Evolutionary conservation across 2,888 invertebrate genomes (phyloP).

Genomic region (Tupiocoris notatus): DNA sequence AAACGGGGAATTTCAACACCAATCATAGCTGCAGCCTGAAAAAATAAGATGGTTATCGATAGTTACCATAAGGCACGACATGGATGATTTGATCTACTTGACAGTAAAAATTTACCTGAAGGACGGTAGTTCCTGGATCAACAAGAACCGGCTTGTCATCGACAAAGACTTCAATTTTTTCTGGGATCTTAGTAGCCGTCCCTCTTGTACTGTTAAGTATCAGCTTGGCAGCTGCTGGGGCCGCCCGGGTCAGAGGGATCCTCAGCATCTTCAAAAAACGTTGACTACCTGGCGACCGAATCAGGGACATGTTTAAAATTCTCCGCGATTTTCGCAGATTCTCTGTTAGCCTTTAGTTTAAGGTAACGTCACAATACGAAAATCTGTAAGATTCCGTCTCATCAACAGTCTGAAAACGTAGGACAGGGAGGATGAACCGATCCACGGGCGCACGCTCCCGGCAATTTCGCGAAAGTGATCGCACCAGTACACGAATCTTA

Average conservation of each 20-base stretch:
- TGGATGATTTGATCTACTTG: neutral
- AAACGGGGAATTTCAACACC: constrained; percentile 99
- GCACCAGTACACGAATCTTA: too few relatives aligned
- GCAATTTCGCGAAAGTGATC: too few relatives aligned
- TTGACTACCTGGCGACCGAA: constrained; percentile 1
- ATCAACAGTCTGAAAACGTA: too few relatives aligned
- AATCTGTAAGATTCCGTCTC: too few relatives aligned
- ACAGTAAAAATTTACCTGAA: constrained; percentile 70
- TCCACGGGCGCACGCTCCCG: too few relatives aligned
- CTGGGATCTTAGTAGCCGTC: constrained; percentile 57
- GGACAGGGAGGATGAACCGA: too few relatives aligned
- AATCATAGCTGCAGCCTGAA: constrained; percentile 86
- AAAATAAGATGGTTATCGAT: too few relatives aligned
- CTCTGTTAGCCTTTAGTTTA: too few relatives aligned
- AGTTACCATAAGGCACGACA: neutral
- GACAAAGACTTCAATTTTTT: constrained; percentile 92
- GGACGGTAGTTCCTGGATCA: constrained; percentile 92
- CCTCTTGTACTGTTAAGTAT: constrained; percentile 46
- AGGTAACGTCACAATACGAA: too few relatives aligned
- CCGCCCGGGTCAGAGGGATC: constrained; percentile 57
- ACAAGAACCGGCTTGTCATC: constrained; percentile 94
- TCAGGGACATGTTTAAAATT: constrained; percentile 3
- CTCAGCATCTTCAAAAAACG: constrained; percentile 31
- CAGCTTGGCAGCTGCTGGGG: constrained; percentile 52
- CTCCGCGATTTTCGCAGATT: too few relatives aligned